Percentiles rank a stretch among this genome's conserved stretches.
Conservation (phyloP, 1,140 invertebrate species). For the Trachymyrmex cornetzi region DNA sequence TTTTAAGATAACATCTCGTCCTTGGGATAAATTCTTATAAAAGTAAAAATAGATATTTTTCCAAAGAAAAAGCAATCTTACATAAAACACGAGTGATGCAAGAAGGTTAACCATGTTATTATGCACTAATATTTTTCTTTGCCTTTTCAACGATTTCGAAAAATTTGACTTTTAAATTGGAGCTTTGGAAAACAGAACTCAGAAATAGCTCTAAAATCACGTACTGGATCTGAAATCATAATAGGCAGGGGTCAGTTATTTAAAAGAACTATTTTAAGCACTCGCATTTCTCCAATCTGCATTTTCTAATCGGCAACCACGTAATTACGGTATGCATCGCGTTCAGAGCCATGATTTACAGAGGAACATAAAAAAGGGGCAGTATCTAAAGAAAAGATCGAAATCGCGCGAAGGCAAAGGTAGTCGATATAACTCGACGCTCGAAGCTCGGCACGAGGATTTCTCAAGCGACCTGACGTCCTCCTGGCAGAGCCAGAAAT, state of each 20-base stretch:
- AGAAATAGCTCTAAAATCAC: constrained; percentile 56
- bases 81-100: constrained; percentile 6
- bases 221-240: constrained; percentile 37
- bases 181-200: constrained; percentile 45
- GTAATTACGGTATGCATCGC: constrained; percentile 60
- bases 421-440: constrained; percentile 48
- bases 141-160: not conserved
- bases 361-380: constrained; percentile 41
- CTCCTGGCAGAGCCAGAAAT: constrained; percentile 82
- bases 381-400: constrained; percentile 61
- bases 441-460: constrained; percentile 78
- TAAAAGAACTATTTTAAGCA: constrained; percentile 51
- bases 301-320: constrained; percentile 58
- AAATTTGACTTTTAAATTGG: constrained; percentile 61
- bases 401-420: constrained; percentile 60
- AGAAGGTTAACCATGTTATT: constrained; percentile 23
- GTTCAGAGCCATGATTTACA: constrained; percentile 43
- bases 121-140: constrained; percentile 37
- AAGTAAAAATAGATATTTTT: not conserved
- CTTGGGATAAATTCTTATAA: not conserved
- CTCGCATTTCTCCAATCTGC: constrained; percentile 56
- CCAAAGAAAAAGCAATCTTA: not conserved
- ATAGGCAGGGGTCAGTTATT: constrained; percentile 39
- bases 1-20: not conserved
- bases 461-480: constrained; percentile 81